Base-by-base conservation (phyloP, 2,113 vertebrate species). In the Craseonycteris thonglongyai region DNA sequence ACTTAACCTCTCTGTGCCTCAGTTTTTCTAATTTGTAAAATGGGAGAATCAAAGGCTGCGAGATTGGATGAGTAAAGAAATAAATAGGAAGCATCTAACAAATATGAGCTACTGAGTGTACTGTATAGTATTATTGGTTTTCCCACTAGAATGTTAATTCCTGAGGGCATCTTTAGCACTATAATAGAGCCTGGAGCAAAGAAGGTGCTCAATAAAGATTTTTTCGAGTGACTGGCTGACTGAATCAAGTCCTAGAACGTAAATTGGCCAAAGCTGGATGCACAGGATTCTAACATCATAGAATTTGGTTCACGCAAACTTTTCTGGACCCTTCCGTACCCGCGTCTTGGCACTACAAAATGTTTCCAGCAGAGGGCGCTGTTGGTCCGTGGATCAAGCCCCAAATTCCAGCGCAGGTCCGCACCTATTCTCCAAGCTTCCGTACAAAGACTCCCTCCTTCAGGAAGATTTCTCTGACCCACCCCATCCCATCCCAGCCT, bases 321-420 rank as follows among this genome's bases (percentile, higher is more conserved):
- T 18, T 59, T 28, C 14, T 10, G 11, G 63, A 19, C 26, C 6
- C 5, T 5, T 7, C 24, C 0, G 10, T 30, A 72, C 49, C 7
- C 21, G 0, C 11, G 30, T 47, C 26, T 1, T 83, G 35, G 79
- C 80, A 72, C 66, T 90, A n/a, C 21, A 7, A 3, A 0, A 58
- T 6, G 0, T 8, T 1, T 47, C 88, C 96, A 69, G 92, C n/a
- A 97, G 97, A 82, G 75, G 84, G 90, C 72, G 76, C 63, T 7
- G 76, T 66, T 2, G 42, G 18, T 3, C 71, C 80, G 30, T 18
- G 40, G 51, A 47, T 40, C 54, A 1, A 24, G 13, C 40, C 1
- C 9, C 21, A 12, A 19, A 30, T 40, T 1, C 6, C 10, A 0
- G 45, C 14, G 3, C 12, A 0, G 3, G 2, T 45, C 21, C 7